Percentiles rank a stretch among this genome's conserved stretches.
Conservation (phyloP, 2,113 vertebrate species). For the Aegithalos caudatus region DNA sequence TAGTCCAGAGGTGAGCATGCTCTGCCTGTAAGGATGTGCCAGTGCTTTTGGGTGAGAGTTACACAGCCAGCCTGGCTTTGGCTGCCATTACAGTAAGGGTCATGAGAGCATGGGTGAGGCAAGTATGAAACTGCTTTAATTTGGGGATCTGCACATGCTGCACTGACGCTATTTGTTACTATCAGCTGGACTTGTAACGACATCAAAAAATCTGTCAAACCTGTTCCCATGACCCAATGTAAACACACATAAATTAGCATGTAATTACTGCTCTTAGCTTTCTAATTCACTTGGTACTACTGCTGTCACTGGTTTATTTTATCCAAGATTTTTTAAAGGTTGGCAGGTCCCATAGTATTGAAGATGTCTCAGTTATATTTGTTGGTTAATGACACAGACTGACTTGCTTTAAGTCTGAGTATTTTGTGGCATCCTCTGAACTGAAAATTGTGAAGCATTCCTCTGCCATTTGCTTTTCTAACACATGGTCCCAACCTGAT, state of each 20-base stretch:
- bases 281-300: neutral
- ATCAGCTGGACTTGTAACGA: neutral
- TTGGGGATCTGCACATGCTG: neutral
- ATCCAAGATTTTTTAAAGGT: neutral
- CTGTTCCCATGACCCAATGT: neutral
- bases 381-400: neutral
- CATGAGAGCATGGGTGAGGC: neutral
- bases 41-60: fast-evolving
- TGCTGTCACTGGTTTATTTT: neutral
- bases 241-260: neutral
- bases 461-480: neutral
- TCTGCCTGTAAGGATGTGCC: neutral
- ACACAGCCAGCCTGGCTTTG: neutral
- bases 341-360: neutral
- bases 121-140: neutral
- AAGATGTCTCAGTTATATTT: neutral
- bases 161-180: neutral
- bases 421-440: neutral
- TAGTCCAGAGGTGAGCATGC: neutral
- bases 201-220: neutral
- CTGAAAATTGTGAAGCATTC: neutral
- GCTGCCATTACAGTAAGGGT: neutral
- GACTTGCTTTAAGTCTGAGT: neutral
- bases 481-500: fast-evolving
- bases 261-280: neutral